These are phyloP conservation scores for Synergus laeviventris DNA, from an alignment of 2,888 invertebrate species.

Conservation along the genomic window DNA sequence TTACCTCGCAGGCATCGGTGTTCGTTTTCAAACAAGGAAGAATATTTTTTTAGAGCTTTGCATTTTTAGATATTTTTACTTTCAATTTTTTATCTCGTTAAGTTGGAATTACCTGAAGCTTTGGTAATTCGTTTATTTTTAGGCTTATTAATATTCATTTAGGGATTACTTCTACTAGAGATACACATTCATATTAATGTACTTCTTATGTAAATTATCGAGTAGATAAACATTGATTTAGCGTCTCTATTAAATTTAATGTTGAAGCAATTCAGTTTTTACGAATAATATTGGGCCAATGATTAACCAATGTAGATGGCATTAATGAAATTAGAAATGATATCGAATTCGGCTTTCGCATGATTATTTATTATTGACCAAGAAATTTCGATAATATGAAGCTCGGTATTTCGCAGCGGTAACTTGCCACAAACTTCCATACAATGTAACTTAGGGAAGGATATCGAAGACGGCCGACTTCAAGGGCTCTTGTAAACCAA, in stretches of 20 bases:
- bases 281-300: neutral
- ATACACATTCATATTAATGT: neutral
- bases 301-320: no score
- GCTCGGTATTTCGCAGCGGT: neutral
- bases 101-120: neutral
- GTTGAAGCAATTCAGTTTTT: neutral
- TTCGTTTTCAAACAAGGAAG: neutral
- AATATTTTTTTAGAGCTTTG: neutral
- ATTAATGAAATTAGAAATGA: neutral
- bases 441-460: neutral
- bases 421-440: neutral
- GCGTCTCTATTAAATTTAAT: neutral
- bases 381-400: neutral
- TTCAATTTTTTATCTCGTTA: neutral
- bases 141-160: neutral
- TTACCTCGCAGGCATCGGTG: conserved; percentile 46
- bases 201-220: neutral
- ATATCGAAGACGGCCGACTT: conserved; percentile 5
- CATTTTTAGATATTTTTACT: neutral
- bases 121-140: neutral
- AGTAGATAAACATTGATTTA: neutral
- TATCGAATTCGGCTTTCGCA: neutral
- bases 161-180: neutral
- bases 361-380: neutral
- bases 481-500: conserved; percentile 46